Conservation (phyloP, 2,113 vertebrate genomes). For the Anolis sagrei region DNA sequence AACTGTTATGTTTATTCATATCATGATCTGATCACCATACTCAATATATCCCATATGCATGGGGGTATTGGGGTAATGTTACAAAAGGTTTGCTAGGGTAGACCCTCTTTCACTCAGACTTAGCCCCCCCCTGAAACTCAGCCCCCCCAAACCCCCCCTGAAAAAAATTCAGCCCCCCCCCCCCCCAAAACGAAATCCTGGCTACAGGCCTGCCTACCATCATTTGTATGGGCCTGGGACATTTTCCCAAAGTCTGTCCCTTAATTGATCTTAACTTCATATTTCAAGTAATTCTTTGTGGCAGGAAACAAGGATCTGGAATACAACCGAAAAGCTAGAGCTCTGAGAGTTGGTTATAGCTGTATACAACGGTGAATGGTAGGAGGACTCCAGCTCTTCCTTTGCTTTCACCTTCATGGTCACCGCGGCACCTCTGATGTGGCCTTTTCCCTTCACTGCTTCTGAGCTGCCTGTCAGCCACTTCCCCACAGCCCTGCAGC, state of each 20-base stretch:
- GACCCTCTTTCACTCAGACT: no score
- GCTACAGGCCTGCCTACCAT: no score
- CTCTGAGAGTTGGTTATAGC: not conserved
- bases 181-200: no score
- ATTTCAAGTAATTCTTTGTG: not conserved
- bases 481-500: not conserved
- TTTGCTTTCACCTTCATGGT: conserved; percentile 15
- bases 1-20: no score
- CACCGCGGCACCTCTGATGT: not conserved
- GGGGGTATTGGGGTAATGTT: no score
- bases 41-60: no score
- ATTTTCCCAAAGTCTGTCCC: not conserved
- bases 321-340: not conserved
- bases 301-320: conserved; percentile 14
- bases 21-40: no score
- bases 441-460: not conserved
- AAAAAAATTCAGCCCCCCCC: no score
- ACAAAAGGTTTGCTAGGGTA: no score
- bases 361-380: not conserved
- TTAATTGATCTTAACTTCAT: not conserved
- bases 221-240: not conserved
- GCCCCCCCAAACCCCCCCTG: no score
- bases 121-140: no score
- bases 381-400: not conserved
- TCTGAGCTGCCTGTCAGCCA: not conserved